phyloP scores from a whole-genome alignment of 2,888 invertebrate species.

The Heliconius cydno region DNA sequence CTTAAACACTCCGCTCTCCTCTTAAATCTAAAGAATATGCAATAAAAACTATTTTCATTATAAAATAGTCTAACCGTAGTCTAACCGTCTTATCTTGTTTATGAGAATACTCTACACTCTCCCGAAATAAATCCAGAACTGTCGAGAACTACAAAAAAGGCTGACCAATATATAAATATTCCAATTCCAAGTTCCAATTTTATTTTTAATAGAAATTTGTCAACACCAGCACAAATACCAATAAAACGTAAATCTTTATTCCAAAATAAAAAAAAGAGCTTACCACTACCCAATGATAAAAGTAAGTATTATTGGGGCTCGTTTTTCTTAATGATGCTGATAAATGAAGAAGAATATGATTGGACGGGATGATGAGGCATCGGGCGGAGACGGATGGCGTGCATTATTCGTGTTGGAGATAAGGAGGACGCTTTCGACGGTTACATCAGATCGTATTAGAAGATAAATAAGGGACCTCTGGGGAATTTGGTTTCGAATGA shows the following conservation, averaged over 20 bases:
- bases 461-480: constrained; percentile 51
- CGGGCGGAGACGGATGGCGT: constrained; percentile 67
- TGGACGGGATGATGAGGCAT: constrained; percentile 63
- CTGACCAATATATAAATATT: too few species aligned
- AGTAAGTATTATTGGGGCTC: constrained; percentile 41
- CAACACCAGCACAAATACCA: constrained; percentile 1
- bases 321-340: constrained; percentile 62
- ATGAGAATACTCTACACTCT: too few species aligned
- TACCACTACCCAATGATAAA: constrained; percentile 28
- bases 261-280: constrained; percentile 21
- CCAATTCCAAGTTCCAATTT: neutral
- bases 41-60: too few species aligned
- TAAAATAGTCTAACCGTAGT: too few species aligned
- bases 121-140: too few species aligned
- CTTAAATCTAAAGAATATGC: too few species aligned
- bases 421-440: constrained; percentile 69
- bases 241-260: constrained; percentile 10
- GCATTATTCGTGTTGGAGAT: constrained; percentile 71
- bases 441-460: constrained; percentile 65
- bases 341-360: constrained; percentile 67
- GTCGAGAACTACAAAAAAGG: too few species aligned
- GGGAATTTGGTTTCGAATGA: constrained; percentile 5
- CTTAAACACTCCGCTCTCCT: too few species aligned
- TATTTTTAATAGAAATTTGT: neutral
- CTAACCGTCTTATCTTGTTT: too few species aligned